Evolutionary conservation across 2,797 vertebrate genomes (phyloP).

Genomic region (Danionella dracula): DNA sequence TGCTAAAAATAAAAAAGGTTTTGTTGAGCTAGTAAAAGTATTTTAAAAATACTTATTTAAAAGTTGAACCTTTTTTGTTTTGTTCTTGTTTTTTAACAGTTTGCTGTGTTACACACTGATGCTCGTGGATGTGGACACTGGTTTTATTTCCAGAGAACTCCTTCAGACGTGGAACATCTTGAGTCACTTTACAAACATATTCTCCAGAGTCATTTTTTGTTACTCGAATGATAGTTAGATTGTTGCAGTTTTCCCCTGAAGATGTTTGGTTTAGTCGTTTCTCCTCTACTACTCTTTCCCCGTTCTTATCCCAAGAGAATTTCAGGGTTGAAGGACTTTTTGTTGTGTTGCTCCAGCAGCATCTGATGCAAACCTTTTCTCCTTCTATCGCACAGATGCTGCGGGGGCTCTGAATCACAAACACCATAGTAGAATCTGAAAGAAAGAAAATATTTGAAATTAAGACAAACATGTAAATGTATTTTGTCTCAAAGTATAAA

Average conservation of each 20-base stretch:
- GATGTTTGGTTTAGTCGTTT: background rate
- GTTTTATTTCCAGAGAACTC: fast-evolving
- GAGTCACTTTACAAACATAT: background rate
- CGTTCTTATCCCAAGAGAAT: background rate
- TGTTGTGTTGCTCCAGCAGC: background rate
- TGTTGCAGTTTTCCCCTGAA: background rate
- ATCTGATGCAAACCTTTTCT: background rate
- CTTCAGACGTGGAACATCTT: background rate
- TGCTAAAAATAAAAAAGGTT: background rate
- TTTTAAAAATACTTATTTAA: too few relatives aligned
- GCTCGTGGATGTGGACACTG: fast-evolving
- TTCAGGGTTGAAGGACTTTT: fast-evolving
- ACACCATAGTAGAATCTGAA: background rate
- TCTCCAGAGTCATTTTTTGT: background rate
- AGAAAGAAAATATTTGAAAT: background rate
- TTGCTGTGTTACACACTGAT: background rate
- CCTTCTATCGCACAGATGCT: background rate
- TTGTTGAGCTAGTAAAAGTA: too few relatives aligned
- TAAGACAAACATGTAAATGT: too few relatives aligned
- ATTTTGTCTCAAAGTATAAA: too few relatives aligned
- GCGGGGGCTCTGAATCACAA: background rate
- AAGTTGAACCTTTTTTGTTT: too few relatives aligned
- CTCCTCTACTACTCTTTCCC: background rate
- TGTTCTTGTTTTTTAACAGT: background rate
- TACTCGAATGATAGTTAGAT: background rate